phyloP scores from a whole-genome alignment of 2,888 invertebrate genomes.

The Phengaris alcon region DNA sequence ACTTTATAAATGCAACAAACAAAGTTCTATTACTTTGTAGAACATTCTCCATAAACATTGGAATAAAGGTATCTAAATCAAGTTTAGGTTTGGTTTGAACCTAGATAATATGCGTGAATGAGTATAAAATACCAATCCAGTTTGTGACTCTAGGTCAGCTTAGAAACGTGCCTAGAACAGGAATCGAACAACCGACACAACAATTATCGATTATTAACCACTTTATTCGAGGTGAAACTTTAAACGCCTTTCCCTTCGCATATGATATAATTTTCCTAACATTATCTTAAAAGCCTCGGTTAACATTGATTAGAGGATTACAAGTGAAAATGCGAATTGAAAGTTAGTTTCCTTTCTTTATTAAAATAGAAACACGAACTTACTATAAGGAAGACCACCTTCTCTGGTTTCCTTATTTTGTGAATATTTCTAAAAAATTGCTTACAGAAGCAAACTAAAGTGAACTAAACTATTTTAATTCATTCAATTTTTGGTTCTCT shows the following conservation, averaged over 20 bases:
- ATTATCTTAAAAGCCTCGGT: slow-evolving; percentile 21
- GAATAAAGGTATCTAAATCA: background rate
- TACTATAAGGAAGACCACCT: no score
- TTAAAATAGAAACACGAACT: background rate
- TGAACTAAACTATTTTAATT: no score
- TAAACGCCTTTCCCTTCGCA: slow-evolving; percentile 35
- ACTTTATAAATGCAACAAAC: background rate
- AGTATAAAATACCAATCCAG: slow-evolving; percentile 44
- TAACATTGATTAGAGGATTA: slow-evolving; percentile 23
- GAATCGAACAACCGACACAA: slow-evolving; percentile 57
- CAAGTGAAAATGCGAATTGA: background rate
- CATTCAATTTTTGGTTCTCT: no score
- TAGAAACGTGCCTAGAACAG: slow-evolving; percentile 58
- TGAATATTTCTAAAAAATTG: no score
- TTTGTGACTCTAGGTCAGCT: slow-evolving; percentile 56
- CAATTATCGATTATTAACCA: slow-evolving; percentile 68
- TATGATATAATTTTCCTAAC: slow-evolving; percentile 29
- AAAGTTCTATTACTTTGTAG: background rate
- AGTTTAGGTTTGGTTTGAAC: slow-evolving; percentile 8
- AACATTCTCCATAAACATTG: background rate
- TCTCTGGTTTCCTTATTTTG: no score
- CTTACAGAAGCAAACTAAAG: no score
- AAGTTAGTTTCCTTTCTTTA: background rate
- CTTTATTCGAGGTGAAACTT: slow-evolving; percentile 58
- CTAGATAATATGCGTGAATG: slow-evolving; percentile 20